Evolutionary conservation across 2,888 invertebrate genomes (phyloP).

Genomic region (Odontocerum albicorne): DNA sequence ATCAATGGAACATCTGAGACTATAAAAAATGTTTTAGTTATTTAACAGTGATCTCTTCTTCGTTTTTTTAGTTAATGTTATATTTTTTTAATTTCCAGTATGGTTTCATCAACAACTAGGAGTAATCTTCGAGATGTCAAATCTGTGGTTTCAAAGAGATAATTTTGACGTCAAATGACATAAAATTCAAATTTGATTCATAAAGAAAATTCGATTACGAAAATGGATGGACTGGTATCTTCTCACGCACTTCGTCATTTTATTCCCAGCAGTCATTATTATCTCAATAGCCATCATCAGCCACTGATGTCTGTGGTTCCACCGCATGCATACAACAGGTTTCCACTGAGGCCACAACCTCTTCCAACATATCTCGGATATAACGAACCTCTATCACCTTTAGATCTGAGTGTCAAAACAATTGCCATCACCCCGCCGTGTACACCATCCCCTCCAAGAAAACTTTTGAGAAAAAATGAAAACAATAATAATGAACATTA

Average conservation of each 20-base stretch:
- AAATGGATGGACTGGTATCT: constrained; percentile 30
- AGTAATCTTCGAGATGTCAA: too few species aligned
- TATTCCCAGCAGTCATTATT: constrained; percentile 26
- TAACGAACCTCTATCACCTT: constrained; percentile 64
- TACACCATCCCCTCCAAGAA: constrained; percentile 70
- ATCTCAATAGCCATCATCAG: constrained; percentile 24
- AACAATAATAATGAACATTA: constrained; percentile 42
- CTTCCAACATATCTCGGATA: constrained; percentile 60
- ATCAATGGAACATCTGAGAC: too few species aligned
- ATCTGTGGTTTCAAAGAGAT: too few species aligned
- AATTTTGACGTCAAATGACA: too few species aligned
- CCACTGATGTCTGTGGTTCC: constrained; percentile 21
- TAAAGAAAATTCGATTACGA: too few species aligned
- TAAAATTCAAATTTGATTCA: too few species aligned
- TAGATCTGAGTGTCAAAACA: constrained; percentile 75
- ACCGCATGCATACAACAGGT: constrained; percentile 21
- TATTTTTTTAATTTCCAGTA: too few species aligned
- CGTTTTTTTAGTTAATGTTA: too few species aligned
- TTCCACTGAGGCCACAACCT: constrained; percentile 45
- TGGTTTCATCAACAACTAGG: too few species aligned
- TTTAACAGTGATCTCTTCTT: too few species aligned
- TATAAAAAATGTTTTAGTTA: too few species aligned
- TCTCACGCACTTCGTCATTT: constrained; percentile 28
- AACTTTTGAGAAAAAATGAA: constrained; percentile 50
- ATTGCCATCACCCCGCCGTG: constrained; percentile 77